phyloP scores from a whole-genome alignment of 2,797 vertebrate species.

The Sebastes cheni region DNA sequence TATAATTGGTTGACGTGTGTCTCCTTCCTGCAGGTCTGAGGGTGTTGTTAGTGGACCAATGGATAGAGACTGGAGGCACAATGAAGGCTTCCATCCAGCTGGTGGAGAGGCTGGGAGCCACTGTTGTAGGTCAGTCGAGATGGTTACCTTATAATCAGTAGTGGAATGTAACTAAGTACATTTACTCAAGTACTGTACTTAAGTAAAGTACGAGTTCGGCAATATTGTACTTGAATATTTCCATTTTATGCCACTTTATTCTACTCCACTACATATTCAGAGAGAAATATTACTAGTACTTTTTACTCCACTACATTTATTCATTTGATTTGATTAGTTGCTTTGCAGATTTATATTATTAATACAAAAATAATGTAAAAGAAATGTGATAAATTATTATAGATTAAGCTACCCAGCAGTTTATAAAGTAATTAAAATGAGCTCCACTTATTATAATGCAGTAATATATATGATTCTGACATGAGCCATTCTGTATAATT shows the following conservation, averaged over 20 bases:
- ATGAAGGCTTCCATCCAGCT: conserved; percentile 88
- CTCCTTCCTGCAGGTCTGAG: conserved; percentile 74
- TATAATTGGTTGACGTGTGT: background rate
- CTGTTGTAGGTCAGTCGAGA: conserved; percentile 81
- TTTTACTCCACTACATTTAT: background rate
- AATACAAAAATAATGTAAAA: background rate
- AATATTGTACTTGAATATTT: background rate
- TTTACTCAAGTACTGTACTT: background rate
- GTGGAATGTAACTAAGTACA: background rate
- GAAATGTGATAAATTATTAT: background rate
- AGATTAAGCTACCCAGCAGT: background rate
- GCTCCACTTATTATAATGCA: background rate
- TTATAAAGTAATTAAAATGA: background rate
- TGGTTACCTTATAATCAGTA: too few relatives aligned
- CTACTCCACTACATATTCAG: background rate
- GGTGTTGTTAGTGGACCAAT: conserved; percentile 90
- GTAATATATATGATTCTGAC: background rate
- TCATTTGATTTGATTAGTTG: background rate
- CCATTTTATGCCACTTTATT: background rate
- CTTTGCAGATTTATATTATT: background rate
- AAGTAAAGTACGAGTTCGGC: background rate
- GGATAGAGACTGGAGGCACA: conserved; percentile 92
- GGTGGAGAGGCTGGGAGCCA: conserved; percentile 84
- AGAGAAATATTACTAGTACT: background rate
- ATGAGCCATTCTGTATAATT: too few relatives aligned